Conservation (phyloP, 2,113 vertebrate genomes). For the Epinephelus lanceolatus region DNA sequence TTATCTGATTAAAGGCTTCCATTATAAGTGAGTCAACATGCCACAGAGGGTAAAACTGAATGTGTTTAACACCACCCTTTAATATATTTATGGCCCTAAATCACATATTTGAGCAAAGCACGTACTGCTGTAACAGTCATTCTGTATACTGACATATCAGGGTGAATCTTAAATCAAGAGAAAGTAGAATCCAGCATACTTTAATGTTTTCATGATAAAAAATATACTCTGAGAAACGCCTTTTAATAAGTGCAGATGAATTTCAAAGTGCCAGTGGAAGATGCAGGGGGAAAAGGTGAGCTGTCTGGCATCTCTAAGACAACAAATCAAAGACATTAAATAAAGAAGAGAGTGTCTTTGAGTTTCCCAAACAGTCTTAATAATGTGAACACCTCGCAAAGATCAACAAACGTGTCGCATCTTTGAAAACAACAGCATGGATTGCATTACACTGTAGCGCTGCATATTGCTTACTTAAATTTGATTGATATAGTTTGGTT, state of each 20-base stretch:
- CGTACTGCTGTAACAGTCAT: background rate
- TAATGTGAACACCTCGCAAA: background rate
- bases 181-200: background rate
- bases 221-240: background rate
- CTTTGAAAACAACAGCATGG: conserved; percentile 20
- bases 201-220: background rate
- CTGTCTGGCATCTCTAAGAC: conserved; percentile 12
- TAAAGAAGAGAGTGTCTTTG: background rate
- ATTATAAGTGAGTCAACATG: background rate
- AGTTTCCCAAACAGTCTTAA: conserved; percentile 12
- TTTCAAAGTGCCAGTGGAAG: conserved; percentile 9
- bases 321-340: conserved; percentile 34
- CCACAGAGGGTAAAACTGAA: background rate
- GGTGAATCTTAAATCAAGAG: background rate
- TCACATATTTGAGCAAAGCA: background rate
- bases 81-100: background rate
- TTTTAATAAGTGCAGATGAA: conserved; percentile 2
- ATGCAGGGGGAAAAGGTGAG: conserved; percentile 4
- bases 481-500: conserved; percentile 18
- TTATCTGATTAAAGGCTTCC: background rate
- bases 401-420: conserved; percentile 11
- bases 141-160: background rate
- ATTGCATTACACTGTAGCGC: background rate
- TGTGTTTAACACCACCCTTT: background rate
- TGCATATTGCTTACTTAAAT: background rate